phyloP scores from a whole-genome alignment of 2,797 vertebrate genomes.

The Acanthopagrus latus region DNA sequence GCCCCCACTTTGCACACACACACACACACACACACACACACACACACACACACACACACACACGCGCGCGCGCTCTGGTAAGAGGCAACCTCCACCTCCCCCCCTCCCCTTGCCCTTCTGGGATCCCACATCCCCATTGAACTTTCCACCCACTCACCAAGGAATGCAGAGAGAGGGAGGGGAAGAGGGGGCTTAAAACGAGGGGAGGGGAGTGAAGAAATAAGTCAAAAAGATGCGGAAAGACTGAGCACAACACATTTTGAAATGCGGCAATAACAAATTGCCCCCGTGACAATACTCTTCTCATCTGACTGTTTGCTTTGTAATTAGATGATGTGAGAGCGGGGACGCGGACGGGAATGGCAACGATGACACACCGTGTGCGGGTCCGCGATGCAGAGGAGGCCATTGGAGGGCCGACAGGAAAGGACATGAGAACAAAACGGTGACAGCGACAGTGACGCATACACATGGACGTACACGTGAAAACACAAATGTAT shows the following conservation, averaged over 20 bases:
- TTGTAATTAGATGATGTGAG: slow-evolving; percentile 43
- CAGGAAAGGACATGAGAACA: slow-evolving; percentile 38
- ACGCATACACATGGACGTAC: neutral
- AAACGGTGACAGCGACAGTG: slow-evolving; percentile 6
- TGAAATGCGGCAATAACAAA: slow-evolving; percentile 31
- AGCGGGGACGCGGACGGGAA: slow-evolving; percentile 15
- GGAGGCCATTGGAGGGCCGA: slow-evolving; percentile 15
- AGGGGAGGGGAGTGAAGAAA: slow-evolving; percentile 32
- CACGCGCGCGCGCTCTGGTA: slow-evolving; percentile 48
- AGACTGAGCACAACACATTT: slow-evolving; percentile 34
- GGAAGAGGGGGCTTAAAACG: slow-evolving; percentile 55
- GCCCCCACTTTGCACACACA: slow-evolving; percentile 52
- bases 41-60: slow-evolving; percentile 43
- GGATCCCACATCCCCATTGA: slow-evolving; percentile 85
- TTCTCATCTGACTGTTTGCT: slow-evolving; percentile 30
- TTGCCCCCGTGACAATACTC: slow-evolving; percentile 3
- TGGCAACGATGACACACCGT: slow-evolving; percentile 43
- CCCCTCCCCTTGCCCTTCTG: slow-evolving; percentile 69
- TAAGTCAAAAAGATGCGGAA: slow-evolving; percentile 21
- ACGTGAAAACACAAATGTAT: neutral
- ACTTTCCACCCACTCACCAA: slow-evolving; percentile 88
- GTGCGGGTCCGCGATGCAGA: slow-evolving; percentile 15
- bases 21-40: neutral
- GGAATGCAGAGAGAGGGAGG: slow-evolving; percentile 82
- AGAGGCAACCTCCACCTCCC: slow-evolving; percentile 43